A percentile compares a stretch with the other conserved stretches of the same genome.
These are phyloP conservation scores for Yoshiicerus persimilis DNA, from an alignment of 1,140 invertebrate species.

Conservation along the genomic window DNA sequence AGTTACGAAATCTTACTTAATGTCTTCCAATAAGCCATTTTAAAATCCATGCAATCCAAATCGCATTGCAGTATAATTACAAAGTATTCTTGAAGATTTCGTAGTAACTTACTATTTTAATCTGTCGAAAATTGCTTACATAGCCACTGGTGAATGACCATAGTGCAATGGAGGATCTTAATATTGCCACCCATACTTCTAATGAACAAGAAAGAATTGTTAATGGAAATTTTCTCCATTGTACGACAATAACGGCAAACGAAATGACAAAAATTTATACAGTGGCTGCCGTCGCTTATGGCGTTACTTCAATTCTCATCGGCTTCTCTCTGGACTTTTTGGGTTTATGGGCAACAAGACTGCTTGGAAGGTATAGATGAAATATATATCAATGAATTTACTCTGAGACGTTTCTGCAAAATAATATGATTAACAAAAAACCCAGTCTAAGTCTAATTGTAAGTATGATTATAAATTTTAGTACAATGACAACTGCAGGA, in stretches of 20 bases:
- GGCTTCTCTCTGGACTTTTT: constrained; percentile 39
- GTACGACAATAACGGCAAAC: not conserved
- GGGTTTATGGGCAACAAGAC: constrained; percentile 34
- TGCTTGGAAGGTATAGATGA: constrained; percentile 26
- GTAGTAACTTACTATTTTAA: no score
- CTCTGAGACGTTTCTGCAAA: no score
- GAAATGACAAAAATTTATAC: constrained; percentile 38
- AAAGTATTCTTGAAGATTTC: no score
- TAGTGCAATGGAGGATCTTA: not conserved
- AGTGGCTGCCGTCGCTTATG: constrained; percentile 34
- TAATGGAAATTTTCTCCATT: not conserved
- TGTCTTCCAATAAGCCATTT: no score
- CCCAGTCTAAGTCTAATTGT: no score
- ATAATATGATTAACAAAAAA: no score
- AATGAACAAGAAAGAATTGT: not conserved
- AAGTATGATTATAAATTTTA: not conserved
- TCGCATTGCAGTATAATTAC: no score
- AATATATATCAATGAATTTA: not conserved
- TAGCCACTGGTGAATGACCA: not conserved
- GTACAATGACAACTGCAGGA: constrained; percentile 24
- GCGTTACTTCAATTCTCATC: constrained; percentile 37
- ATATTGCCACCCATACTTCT: not conserved
- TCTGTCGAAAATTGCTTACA: no score
- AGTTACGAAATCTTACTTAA: no score
- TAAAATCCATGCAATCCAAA: no score